Evolutionary conservation across 2,888 invertebrate genomes (phyloP).

Genomic region (Nephrocerus scutellatus): DNA sequence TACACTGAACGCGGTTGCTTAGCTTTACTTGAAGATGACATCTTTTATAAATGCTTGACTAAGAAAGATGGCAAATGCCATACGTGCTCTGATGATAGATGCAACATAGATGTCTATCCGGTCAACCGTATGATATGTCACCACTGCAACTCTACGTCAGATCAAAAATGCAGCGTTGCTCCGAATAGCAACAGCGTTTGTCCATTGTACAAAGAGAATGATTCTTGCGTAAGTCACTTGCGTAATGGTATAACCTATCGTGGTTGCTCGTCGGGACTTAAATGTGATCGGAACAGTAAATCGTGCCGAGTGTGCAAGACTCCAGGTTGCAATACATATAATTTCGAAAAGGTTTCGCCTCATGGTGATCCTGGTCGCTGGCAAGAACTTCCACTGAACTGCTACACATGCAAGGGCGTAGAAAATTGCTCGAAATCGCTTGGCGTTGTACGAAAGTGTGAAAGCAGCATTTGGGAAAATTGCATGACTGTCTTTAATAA

Average conservation of each 20-base stretch:
- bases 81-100: conserved; percentile 29
- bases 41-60: conserved; percentile 32
- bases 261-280: conserved; percentile 34
- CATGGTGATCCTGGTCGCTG: conserved; percentile 38
- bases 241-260: conserved; percentile 31
- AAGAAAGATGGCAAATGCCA: conserved; percentile 28
- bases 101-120: conserved; percentile 36
- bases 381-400: conserved; percentile 36
- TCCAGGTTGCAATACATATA: conserved; percentile 32
- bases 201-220: conserved; percentile 28
- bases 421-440: conserved; percentile 20
- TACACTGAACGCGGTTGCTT: conserved; percentile 37
- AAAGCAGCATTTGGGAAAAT: conserved; percentile 28
- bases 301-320: conserved; percentile 32
- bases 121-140: conserved; percentile 30
- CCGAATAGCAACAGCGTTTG: conserved; percentile 33
- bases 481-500: conserved; percentile 36
- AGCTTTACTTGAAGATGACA: conserved; percentile 20
- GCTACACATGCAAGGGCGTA: conserved; percentile 28
- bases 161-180: conserved; percentile 24
- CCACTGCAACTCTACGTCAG: conserved; percentile 33
- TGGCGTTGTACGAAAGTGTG: conserved; percentile 23
- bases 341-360: conserved; percentile 25
- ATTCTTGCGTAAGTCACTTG: conserved; percentile 33
- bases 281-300: conserved; percentile 29